Conservation (phyloP, 2,113 vertebrate species). For the Erinaceus europaeus region DNA sequence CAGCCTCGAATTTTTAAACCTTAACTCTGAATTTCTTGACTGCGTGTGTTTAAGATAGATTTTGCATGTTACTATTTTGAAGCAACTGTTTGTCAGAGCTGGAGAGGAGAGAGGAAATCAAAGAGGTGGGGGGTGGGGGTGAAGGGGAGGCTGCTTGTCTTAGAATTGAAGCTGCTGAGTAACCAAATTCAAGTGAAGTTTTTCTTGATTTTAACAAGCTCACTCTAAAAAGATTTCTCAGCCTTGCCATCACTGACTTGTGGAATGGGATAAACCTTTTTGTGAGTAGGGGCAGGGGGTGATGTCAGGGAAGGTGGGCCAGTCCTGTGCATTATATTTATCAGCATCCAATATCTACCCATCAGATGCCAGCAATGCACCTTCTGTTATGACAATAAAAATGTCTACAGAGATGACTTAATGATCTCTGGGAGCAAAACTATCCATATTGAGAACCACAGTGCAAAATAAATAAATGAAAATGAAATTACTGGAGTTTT, state of each 20-base stretch:
- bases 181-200: neutral
- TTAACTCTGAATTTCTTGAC: slow-evolving; percentile 81
- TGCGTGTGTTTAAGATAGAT: slow-evolving; percentile 76
- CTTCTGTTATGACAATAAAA: neutral
- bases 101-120: neutral
- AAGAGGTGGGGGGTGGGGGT: neutral
- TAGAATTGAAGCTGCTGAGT: neutral
- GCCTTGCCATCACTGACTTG: neutral
- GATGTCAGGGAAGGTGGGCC: too few species aligned
- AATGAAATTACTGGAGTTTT: neutral
- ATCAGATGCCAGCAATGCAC: neutral
- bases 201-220: neutral
- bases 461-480: neutral
- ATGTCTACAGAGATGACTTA: neutral
- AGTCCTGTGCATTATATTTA: neutral
- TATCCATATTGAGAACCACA: neutral
- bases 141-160: neutral
- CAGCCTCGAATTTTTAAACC: slow-evolving; percentile 68
- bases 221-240: neutral
- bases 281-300: neutral
- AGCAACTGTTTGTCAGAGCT: slow-evolving; percentile 52
- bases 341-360: neutral
- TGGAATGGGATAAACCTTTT: neutral
- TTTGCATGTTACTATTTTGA: slow-evolving; percentile 79
- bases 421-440: neutral